Evolutionary conservation across 1,140 invertebrate species (phyloP), one percentile per base, ranked within the genome.

Genomic region (Druon quercuslanigerum): DNA sequence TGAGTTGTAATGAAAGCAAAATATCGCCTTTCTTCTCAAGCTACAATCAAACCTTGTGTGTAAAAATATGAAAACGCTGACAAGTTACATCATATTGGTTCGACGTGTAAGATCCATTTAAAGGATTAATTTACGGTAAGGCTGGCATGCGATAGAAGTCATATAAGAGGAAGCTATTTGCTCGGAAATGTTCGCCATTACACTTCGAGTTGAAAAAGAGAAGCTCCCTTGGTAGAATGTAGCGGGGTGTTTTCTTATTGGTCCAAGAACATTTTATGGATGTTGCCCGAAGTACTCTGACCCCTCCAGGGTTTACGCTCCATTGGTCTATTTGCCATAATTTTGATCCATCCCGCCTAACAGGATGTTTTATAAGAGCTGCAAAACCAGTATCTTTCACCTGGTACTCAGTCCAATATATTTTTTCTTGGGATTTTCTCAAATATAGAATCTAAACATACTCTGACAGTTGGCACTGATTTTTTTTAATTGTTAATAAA

Each of bases 161-260:
- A 66, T 66, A 66, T 66, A 40, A n/a, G 17, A 50, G 56, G 25
- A 74, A 66, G 73, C 19, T 56, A 72, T 76, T 76, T 50, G 20
- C 70, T 72, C 19, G 71, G 50, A 72, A 72, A 56, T 76, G 54
- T 57, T 72, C 75, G 71, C 75, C 71, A 76, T 76, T 72, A 72
- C 54, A 40, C 51, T 76, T 54, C 6, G 75, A 66, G 75, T 52
- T 20, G 70, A 57, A 72, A 52, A 11, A 33, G 56, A 72, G 71
- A 76, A 72, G 46, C 54, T 46, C 70, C 75, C 75, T 50, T 74
- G 71, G 33, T 66, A 72, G 72, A 72, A 72, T 66, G 25, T 76
- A 72, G 16, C 14, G 66, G 16, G 51, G 40, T 46, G 16, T 75
- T 51, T 66, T 76, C 75, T 76, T 60, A 76, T 76, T 76, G 75